phyloP scores from a whole-genome alignment of 2,113 vertebrate genomes.

The Spea multiplicata region DNA sequence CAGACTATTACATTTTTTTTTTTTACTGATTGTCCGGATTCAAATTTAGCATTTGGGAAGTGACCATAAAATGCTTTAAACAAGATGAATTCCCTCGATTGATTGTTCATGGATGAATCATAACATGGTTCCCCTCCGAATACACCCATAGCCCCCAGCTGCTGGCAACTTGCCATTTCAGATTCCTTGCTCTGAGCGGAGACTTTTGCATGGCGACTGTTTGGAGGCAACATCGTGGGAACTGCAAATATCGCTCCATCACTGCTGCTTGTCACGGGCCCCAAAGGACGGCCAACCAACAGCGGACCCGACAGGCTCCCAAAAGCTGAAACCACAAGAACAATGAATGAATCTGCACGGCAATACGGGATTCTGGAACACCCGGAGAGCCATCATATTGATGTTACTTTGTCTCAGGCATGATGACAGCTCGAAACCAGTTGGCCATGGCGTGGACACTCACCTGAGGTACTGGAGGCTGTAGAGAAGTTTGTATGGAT shows the following conservation, averaged over 20 bases:
- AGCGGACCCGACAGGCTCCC: slow-evolving; percentile 82
- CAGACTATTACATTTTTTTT: too few relatives aligned
- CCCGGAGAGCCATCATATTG: too few relatives aligned
- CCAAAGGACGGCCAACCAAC: slow-evolving; percentile 70
- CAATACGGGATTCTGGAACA: too few relatives aligned
- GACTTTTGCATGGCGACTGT: slow-evolving; percentile 87
- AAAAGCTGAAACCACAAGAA: slow-evolving; percentile 66
- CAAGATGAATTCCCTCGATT: too few relatives aligned
- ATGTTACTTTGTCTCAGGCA: too few relatives aligned
- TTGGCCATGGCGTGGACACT: slow-evolving; percentile 10
- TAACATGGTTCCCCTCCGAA: slow-evolving; percentile 39
- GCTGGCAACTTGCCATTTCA: slow-evolving; percentile 86
- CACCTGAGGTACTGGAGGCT: slow-evolving; percentile 66
- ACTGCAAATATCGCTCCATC: slow-evolving; percentile 89
- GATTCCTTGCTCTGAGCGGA: slow-evolving; percentile 92
- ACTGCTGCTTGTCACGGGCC: slow-evolving; percentile 64
- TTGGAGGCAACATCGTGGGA: slow-evolving; percentile 91
- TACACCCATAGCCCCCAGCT: slow-evolving; percentile 93
- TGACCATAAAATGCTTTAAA: too few relatives aligned
- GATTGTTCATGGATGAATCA: too few relatives aligned
- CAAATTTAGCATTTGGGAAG: too few relatives aligned
- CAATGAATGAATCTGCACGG: neutral
- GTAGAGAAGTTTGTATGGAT: slow-evolving; percentile 70
- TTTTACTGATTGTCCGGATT: too few relatives aligned
- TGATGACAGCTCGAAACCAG: too few relatives aligned